Evolutionary conservation across 2,113 vertebrate genomes (phyloP).

Genomic region (Acrocephalus kingi): DNA sequence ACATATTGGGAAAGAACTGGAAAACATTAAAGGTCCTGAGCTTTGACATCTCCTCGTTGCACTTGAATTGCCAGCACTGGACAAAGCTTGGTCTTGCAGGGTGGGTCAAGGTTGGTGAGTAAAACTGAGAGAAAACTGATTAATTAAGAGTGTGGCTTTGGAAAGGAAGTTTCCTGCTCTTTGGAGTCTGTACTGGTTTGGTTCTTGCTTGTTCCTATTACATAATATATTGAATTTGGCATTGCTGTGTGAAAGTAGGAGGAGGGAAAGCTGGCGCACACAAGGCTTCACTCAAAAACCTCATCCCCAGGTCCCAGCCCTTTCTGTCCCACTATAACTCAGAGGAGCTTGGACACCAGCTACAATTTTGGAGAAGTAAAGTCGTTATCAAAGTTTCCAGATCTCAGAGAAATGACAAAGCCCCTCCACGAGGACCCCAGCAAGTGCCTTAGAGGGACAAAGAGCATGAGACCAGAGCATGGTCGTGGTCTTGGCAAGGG

Average conservation of each 20-base stretch:
- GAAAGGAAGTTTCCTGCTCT: background rate
- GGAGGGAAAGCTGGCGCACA: background rate
- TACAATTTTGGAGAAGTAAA: background rate
- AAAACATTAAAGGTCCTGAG: background rate
- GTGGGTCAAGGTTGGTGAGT: background rate
- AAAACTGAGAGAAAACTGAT: background rate
- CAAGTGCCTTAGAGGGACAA: background rate
- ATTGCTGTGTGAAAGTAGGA: background rate
- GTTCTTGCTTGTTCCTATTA: background rate
- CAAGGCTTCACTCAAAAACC: background rate
- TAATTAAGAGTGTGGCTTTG: background rate
- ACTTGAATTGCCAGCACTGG: background rate
- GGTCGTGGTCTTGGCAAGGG: background rate
- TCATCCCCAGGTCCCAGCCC: background rate
- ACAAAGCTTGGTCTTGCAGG: background rate
- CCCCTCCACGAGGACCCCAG: fast-evolving
- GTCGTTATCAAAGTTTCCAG: background rate
- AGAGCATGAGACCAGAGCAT: background rate
- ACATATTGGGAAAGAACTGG: background rate
- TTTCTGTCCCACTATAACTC: background rate
- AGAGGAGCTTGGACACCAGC: background rate
- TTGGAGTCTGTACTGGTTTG: background rate
- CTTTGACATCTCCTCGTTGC: background rate
- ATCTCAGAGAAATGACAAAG: background rate
- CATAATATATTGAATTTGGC: background rate